Evolutionary conservation across 1,140 invertebrate genomes (phyloP).

Genomic region (Stratiolaelaps scimitus): DNA sequence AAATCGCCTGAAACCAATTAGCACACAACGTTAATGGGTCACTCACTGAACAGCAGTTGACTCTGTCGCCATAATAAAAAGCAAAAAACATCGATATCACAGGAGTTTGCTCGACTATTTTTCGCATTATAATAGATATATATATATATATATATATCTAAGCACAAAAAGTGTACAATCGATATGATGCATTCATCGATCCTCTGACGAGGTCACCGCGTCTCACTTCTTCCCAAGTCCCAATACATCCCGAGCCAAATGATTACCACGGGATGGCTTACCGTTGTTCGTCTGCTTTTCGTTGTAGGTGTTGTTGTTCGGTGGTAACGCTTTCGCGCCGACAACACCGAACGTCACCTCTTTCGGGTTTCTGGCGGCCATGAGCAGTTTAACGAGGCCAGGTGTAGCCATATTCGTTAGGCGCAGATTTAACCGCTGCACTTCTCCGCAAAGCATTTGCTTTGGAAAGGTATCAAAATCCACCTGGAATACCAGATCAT

Average conservation of each 20-base stretch:
- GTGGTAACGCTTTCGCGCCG: constrained; percentile 38
- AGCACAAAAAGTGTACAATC: too few species aligned
- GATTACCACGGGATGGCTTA: constrained; percentile 27
- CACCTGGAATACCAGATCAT: constrained; percentile 45
- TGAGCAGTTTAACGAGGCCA: constrained; percentile 51
- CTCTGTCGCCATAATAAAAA: constrained; percentile 30
- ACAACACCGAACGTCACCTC: constrained; percentile 48
- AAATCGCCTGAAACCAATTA: constrained; percentile 1
- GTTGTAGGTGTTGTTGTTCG: constrained; percentile 37
- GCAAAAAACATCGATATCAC: too few species aligned
- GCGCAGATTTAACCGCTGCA: constrained; percentile 53
- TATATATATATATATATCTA: too few species aligned
- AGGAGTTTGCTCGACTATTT: too few species aligned
- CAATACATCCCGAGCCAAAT: background rate
- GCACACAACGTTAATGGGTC: constrained; percentile 29
- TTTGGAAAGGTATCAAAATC: constrained; percentile 54
- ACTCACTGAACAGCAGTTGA: constrained; percentile 25
- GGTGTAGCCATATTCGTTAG: constrained; percentile 56
- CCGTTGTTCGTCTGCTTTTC: constrained; percentile 29
- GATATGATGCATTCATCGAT: too few species aligned
- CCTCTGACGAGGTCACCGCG: too few species aligned
- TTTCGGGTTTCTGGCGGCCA: constrained; percentile 55
- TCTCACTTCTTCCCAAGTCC: too few species aligned
- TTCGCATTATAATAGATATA: too few species aligned
- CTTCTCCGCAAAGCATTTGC: constrained; percentile 58